Evolutionary conservation across 2,797 vertebrate species (phyloP).

Genomic region (Mus minutoides): DNA sequence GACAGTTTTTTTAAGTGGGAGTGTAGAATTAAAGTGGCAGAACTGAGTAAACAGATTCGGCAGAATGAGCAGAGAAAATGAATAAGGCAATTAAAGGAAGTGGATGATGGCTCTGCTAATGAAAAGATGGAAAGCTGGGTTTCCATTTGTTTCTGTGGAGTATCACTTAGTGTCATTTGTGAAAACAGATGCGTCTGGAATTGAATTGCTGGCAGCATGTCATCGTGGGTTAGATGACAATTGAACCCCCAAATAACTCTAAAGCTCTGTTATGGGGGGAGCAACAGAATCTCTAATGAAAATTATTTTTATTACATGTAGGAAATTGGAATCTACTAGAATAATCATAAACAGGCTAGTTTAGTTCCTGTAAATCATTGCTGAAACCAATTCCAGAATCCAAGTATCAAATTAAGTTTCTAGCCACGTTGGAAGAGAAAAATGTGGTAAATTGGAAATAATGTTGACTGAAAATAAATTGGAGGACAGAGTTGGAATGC

Average conservation of each 20-base stretch:
- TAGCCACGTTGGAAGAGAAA: conserved; percentile 46
- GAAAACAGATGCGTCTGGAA: conserved; percentile 56
- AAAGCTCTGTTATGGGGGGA: conserved; percentile 57
- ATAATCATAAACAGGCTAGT: conserved; percentile 58
- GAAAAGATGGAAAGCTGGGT: conserved; percentile 76
- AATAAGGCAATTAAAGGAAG: conserved; percentile 81
- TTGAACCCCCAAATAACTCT: conserved; percentile 43
- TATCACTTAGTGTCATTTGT: conserved; percentile 65
- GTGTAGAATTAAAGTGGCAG: conserved; percentile 84
- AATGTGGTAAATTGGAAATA: conserved; percentile 50
- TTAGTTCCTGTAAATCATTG: conserved; percentile 47
- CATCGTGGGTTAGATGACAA: conserved; percentile 58
- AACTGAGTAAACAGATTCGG: conserved; percentile 79
- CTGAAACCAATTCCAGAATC: conserved; percentile 50
- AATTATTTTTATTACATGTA: conserved; percentile 80
- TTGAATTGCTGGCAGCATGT: conserved; percentile 37
- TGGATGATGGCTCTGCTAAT: conserved; percentile 76
- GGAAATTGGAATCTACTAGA: conserved; percentile 61
- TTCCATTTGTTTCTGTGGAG: conserved; percentile 72
- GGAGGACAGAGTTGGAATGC: conserved; percentile 18
- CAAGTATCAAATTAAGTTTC: conserved; percentile 49
- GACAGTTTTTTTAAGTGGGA: conserved; percentile 83
- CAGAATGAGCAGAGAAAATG: conserved; percentile 85
- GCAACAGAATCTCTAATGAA: conserved; percentile 68
- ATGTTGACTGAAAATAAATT: conserved; percentile 44